Evolutionary conservation across 2,113 vertebrate genomes (phyloP).

Genomic region (Ahaetulla prasina): DNA sequence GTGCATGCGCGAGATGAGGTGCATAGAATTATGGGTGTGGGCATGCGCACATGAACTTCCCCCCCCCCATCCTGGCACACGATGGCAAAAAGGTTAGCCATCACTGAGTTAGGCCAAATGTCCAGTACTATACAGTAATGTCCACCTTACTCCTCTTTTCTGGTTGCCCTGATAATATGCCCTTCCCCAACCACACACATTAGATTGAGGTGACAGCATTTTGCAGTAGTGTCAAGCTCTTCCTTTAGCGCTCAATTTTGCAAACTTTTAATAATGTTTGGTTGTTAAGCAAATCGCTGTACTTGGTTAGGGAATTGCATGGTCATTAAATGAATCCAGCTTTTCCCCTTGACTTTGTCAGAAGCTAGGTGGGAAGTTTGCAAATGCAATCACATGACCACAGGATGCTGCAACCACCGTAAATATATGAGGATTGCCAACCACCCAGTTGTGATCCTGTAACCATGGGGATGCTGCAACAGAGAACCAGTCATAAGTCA

Average conservation of each 20-base stretch:
- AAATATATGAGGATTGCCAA: neutral
- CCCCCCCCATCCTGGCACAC: too few relatives aligned
- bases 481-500: neutral
- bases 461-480: neutral
- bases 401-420: neutral
- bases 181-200: neutral
- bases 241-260: neutral
- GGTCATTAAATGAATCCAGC: neutral
- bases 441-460: neutral
- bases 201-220: neutral
- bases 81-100: too few relatives aligned
- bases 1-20: too few relatives aligned
- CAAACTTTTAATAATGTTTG: neutral
- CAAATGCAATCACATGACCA: neutral
- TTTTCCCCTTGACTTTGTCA: neutral
- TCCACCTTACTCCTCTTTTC: too few relatives aligned
- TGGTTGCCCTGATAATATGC: neutral
- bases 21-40: too few relatives aligned
- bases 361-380: neutral
- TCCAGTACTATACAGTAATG: neutral
- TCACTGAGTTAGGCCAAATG: neutral
- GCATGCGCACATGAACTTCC: too few relatives aligned
- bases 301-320: neutral
- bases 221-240: neutral
- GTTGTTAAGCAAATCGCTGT: neutral